These are phyloP conservation scores for Pomacea maculata DNA, from an alignment of 1,140 invertebrate species.

Conservation along the genomic window DNA sequence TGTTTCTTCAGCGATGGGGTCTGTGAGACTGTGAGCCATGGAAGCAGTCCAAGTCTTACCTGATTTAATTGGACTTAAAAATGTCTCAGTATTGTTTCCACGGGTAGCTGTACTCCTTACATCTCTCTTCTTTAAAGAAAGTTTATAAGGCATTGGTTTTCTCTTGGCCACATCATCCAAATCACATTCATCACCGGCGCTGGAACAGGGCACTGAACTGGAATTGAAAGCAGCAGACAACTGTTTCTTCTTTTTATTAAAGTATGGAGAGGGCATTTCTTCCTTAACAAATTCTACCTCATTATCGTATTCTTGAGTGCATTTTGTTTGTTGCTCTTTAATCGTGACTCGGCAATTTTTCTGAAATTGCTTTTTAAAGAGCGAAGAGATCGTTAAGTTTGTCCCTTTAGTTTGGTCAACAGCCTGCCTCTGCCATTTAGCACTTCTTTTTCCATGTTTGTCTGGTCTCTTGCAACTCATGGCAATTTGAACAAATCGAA, in stretches of 20 bases:
- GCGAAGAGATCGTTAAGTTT: neutral
- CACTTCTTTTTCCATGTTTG: neutral
- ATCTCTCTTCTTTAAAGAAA: neutral
- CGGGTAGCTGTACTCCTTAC: neutral
- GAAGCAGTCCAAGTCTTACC: too few species aligned
- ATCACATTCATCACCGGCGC: neutral
- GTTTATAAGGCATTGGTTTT: neutral
- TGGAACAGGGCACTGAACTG: neutral
- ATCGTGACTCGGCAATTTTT: neutral
- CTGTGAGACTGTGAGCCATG: too few species aligned
- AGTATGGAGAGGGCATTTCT: conserved; percentile 28
- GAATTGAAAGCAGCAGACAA: neutral
- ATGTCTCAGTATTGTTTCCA: neutral
- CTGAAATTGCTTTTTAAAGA: neutral
- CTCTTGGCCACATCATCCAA: neutral
- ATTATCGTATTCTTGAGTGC: conserved; percentile 7
- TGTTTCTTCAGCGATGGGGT: too few species aligned
- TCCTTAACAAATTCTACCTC: conserved; percentile 24
- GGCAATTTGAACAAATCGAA: neutral
- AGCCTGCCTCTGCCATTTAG: too few species aligned
- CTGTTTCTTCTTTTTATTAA: conserved; percentile 4
- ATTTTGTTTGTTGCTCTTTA: neutral
- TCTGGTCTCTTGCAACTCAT: too few species aligned
- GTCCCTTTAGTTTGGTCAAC: too few species aligned
- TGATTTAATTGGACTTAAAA: neutral